Conservation (phyloP, 2,888 invertebrate genomes). For the Dione vanillae region DNA sequence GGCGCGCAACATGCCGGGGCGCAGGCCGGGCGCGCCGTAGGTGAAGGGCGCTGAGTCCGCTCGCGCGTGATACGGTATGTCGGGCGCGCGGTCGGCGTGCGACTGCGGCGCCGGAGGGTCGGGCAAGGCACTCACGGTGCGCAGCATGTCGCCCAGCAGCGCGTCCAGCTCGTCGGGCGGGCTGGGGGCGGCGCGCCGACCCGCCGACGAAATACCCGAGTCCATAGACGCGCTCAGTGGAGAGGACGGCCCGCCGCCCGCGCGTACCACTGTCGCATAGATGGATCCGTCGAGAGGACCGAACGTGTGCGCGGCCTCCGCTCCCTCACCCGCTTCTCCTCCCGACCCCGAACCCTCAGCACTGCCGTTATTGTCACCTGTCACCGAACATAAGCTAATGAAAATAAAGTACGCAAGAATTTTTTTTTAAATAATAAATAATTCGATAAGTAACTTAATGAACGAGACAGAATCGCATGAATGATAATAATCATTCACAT, state of each 20-base stretch:
- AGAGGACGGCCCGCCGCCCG: slow-evolving; percentile 83
- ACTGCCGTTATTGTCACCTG: slow-evolving; percentile 85
- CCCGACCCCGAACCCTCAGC: slow-evolving; percentile 77
- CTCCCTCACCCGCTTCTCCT: slow-evolving; percentile 75
- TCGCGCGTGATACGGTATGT: slow-evolving; percentile 96
- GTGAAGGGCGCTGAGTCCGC: slow-evolving; percentile 95
- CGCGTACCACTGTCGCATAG: slow-evolving; percentile 89
- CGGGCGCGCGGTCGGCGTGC: slow-evolving; percentile 69
- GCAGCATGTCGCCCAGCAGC: slow-evolving; percentile 93
- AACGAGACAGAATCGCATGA: background rate
- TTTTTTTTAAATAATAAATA: too few species aligned
- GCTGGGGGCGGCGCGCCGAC: slow-evolving; percentile 83
- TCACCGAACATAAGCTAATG: slow-evolving; percentile 51
- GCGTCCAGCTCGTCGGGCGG: slow-evolving; percentile 90
- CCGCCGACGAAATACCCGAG: slow-evolving; percentile 94
- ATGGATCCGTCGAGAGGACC: slow-evolving; percentile 95
- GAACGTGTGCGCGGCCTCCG: slow-evolving; percentile 87
- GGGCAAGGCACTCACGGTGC: slow-evolving; percentile 93
- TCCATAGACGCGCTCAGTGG: slow-evolving; percentile 95
- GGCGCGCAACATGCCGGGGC: slow-evolving; percentile 87
- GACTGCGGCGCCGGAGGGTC: slow-evolving; percentile 79
- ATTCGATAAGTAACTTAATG: background rate
- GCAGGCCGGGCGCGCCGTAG: slow-evolving; percentile 88
- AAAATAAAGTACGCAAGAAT: background rate
- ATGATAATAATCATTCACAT: slow-evolving; percentile 48